Conservation (phyloP, 37 sponge, comb jelly and placozoan species). For the Hormiphora californensis region DNA sequence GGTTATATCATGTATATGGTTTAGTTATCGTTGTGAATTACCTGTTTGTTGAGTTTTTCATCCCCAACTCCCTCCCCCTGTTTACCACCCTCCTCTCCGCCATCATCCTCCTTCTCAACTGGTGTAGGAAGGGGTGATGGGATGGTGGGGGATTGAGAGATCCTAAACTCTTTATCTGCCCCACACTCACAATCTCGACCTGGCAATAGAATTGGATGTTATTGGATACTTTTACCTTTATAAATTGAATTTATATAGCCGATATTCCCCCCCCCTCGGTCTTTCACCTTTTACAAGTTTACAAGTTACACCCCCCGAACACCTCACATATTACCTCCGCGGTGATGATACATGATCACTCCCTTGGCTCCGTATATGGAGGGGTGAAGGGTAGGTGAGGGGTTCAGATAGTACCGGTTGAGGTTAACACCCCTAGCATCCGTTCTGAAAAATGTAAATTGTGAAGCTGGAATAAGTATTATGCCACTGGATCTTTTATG, state of each 20-base stretch:
- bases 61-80: no score
- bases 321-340: slow-evolving; percentile 49
- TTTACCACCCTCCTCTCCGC: not conserved
- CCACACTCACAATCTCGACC: slow-evolving; percentile 34
- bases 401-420: slow-evolving; percentile 84
- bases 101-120: not conserved
- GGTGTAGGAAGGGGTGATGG: no score
- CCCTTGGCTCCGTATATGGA: slow-evolving; percentile 73
- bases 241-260: not conserved
- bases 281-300: no score
- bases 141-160: not conserved
- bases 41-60: slow-evolving; percentile 9
- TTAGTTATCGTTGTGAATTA: no score
- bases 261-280: no score
- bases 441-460: slow-evolving; percentile 55
- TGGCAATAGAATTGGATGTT: no score
- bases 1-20: no score
- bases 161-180: slow-evolving; percentile 12
- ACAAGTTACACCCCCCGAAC: not conserved
- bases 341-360: slow-evolving; percentile 76
- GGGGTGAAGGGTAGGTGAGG: slow-evolving; percentile 71
- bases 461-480: not conserved
- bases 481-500: not conserved
- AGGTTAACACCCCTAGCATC: slow-evolving; percentile 80
- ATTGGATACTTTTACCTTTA: not conserved